These are phyloP conservation scores for Pollicipes pollicipes DNA, from an alignment of 1,140 invertebrate species.

Conservation along the genomic window DNA sequence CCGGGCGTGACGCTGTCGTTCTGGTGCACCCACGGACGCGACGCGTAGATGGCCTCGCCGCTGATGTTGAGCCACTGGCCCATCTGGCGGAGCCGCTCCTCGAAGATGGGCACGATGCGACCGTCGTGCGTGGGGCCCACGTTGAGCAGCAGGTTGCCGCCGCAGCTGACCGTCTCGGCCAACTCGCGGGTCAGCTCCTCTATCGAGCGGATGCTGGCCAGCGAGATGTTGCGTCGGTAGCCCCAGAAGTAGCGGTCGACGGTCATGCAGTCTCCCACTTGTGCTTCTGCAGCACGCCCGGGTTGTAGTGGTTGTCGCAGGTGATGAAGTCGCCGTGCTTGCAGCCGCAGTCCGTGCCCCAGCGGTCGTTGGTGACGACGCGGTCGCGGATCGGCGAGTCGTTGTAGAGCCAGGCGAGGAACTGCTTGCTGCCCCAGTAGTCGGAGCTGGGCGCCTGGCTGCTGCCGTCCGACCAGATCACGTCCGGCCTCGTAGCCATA, in stretches of 20 bases:
- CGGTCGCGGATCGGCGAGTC: constrained; percentile 76
- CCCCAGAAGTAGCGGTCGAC: constrained; percentile 83
- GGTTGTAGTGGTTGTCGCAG: constrained; percentile 53
- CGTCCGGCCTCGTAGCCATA: constrained; percentile 62
- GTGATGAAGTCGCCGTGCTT: constrained; percentile 75
- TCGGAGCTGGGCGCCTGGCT: constrained; percentile 26
- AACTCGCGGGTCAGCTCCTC: not conserved
- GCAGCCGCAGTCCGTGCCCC: constrained; percentile 55
- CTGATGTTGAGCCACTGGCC: constrained; percentile 63
- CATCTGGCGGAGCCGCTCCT: constrained; percentile 53
- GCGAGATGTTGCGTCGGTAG: constrained; percentile 48
- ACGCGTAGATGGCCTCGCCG: constrained; percentile 71
- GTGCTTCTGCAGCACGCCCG: constrained; percentile 44
- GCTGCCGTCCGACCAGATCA: constrained; percentile 75
- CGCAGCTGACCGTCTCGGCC: constrained; percentile 44
- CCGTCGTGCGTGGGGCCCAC: constrained; percentile 80
- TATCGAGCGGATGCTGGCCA: constrained; percentile 34
- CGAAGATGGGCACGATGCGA: constrained; percentile 66
- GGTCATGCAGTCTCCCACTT: constrained; percentile 91
- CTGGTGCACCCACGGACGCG: constrained; percentile 55
- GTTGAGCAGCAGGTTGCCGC: constrained; percentile 77
- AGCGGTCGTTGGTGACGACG: constrained; percentile 72
- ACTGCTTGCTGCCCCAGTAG: constrained; percentile 45
- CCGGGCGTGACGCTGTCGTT: constrained; percentile 55
- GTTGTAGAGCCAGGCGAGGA: constrained; percentile 83